phyloP scores from a whole-genome alignment of 2,888 invertebrate species.

The Omphaloscelis lunosa region DNA sequence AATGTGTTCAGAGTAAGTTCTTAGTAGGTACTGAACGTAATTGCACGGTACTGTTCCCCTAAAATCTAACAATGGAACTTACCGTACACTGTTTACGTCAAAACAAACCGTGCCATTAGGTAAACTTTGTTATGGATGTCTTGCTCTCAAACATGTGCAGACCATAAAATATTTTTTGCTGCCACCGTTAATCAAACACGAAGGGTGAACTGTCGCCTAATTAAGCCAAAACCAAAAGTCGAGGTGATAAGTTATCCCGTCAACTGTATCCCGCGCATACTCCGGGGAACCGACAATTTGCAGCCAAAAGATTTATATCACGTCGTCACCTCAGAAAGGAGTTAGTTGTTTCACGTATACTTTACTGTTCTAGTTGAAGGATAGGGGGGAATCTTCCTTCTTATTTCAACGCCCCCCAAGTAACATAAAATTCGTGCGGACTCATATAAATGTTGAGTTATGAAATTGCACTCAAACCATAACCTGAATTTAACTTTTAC shows the following conservation, averaged over 20 bases:
- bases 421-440: conserved; percentile 44
- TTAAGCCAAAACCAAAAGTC: conserved; percentile 43
- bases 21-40: conserved; percentile 24
- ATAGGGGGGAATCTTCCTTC: conserved; percentile 1
- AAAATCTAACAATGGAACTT: conserved; percentile 16
- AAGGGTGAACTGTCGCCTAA: conserved; percentile 37
- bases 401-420: not conserved
- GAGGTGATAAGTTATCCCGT: conserved; percentile 33
- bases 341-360: conserved; percentile 20
- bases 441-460: conserved; percentile 40
- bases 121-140: conserved; percentile 25
- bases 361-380: conserved; percentile 29
- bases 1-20: conserved; percentile 26
- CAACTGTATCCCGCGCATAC: conserved; percentile 31
- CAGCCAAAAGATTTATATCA: conserved; percentile 53
- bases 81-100: conserved; percentile 24
- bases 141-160: conserved; percentile 13
- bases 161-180: conserved; percentile 37
- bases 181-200: conserved; percentile 40
- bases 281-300: conserved; percentile 23
- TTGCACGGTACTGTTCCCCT: conserved; percentile 1
- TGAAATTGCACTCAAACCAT: conserved; percentile 46
- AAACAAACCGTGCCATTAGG: conserved; percentile 26
- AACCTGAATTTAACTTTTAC: conserved; percentile 45
- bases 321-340: conserved; percentile 24